Evolutionary conservation across 1,140 invertebrate species (phyloP).

Genomic region (Adoxophyes honmai): DNA sequence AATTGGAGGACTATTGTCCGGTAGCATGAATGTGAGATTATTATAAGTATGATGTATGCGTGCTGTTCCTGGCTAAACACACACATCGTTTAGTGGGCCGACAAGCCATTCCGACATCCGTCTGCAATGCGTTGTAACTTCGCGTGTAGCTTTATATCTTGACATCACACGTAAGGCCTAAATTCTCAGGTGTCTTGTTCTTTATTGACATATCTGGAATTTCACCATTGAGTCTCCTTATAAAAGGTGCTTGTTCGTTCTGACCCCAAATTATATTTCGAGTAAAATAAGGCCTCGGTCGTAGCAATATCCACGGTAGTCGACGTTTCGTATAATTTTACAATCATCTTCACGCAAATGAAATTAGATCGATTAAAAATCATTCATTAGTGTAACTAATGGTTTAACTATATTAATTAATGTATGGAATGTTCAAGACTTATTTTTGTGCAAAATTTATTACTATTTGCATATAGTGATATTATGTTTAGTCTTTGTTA

Average conservation of each 20-base stretch:
- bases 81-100: neutral
- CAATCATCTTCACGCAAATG: constrained; percentile 22
- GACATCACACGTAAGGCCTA: constrained; percentile 27
- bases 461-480: constrained; percentile 54
- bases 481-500: constrained; percentile 48
- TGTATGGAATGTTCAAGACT: constrained; percentile 52
- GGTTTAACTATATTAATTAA: constrained; percentile 37
- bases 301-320: constrained; percentile 1
- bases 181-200: constrained; percentile 16
- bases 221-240: neutral
- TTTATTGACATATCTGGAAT: neutral
- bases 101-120: neutral
- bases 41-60: constrained; percentile 44
- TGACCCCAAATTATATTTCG: constrained; percentile 21
- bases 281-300: constrained; percentile 14
- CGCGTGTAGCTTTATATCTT: constrained; percentile 19
- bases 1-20: constrained; percentile 56
- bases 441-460: constrained; percentile 46
- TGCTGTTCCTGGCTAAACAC: constrained; percentile 15
- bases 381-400: constrained; percentile 46
- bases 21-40: constrained; percentile 61
- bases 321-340: constrained; percentile 30
- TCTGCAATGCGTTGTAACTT: neutral
- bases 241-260: constrained; percentile 20
- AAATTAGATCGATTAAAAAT: constrained; percentile 30